Base-by-base conservation (phyloP, 2,888 invertebrate species). In the Tenthredo mesomela region DNA sequence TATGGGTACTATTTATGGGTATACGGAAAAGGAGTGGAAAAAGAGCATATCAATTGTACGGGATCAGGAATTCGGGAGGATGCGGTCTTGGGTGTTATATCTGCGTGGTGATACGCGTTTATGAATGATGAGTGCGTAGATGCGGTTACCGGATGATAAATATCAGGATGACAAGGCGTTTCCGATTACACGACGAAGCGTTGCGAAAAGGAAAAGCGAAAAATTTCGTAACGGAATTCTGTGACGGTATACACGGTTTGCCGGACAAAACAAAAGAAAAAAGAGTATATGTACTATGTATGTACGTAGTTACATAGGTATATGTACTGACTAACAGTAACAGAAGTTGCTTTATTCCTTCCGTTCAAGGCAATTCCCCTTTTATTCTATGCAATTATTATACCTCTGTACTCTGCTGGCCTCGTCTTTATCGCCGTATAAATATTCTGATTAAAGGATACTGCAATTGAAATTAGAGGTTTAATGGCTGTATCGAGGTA, bases 121-220 rank as follows among this genome's bases (percentile, higher is more conserved):
- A 58, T 54, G 47, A 78, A 78, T 78, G 78, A 78, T 54, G 54
- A 54, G 54, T 78, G 58, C 78, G 78, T 78, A 78, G 78, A 78
- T 78, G 78, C 78, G 50, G 78, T 78, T 78, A 78, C 78, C 37
- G 78, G 37, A 78, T 78, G 78, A 78, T 78, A 78, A 78, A 78
- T 78, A 78, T 78, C 50, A 9, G 33, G 78, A 78, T 78, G 78
- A 78, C 78, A 78, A 78, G 33, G 78, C 54, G 50, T 78, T 78
- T 78, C 54, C 78, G 33, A 54, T 78, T 78, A 54, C 58, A 78
- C 75, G 15, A 47, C 47, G 25, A 43, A 21, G 18, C 47, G 21
- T 75, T 47, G 47, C 43, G 43, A 50, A 6, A 75, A 43, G 29
- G 15, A 10, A 75, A 47, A 21, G 25, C 25, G 10, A 21, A 29